These are phyloP conservation scores for Venustaconcha ellipsiformis DNA, from an alignment of 1,140 invertebrate genomes.

Conservation along the genomic window DNA sequence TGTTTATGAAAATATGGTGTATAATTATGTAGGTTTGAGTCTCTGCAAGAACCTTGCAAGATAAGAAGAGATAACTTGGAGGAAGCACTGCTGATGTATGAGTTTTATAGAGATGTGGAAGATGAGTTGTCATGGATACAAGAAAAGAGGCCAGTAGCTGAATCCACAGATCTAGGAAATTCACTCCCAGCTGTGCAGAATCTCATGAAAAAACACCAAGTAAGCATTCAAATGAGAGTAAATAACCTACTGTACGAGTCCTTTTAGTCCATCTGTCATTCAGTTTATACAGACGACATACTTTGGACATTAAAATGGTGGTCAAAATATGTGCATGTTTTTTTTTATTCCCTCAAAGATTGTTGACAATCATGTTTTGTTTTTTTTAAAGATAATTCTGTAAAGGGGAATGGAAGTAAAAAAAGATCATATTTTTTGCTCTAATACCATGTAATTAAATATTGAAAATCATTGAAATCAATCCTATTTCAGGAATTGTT, in stretches of 20 bases:
- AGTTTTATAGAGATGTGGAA: conserved; percentile 96
- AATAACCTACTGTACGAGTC: conserved; percentile 61
- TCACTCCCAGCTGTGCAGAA: conserved; percentile 98
- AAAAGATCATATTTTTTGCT: too few relatives aligned
- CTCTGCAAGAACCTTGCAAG: conserved; percentile 72
- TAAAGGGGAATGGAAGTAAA: too few relatives aligned
- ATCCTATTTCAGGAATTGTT: too few relatives aligned
- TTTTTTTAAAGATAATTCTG: too few relatives aligned
- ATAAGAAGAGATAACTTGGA: conserved; percentile 77
- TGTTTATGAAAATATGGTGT: too few relatives aligned
- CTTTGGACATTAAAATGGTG: neutral
- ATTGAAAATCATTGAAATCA: too few relatives aligned
- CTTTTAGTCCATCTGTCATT: neutral
- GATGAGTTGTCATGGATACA: conserved; percentile 99
- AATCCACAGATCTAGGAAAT: conserved; percentile 90
- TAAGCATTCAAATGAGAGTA: conserved; percentile 71
- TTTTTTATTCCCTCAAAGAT: too few relatives aligned
- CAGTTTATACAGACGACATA: conserved; percentile 64
- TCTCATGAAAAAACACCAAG: conserved; percentile 98
- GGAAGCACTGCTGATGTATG: conserved; percentile 95
- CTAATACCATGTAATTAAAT: too few relatives aligned
- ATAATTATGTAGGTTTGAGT: conserved; percentile 75
- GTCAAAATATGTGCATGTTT: too few relatives aligned
- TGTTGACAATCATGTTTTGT: too few relatives aligned
- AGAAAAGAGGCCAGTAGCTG: conserved; percentile 97